phyloP scores from a whole-genome alignment of 30 jellyfish, hydroid and myxozoan genomes.

The Aurelia aurita region DNA sequence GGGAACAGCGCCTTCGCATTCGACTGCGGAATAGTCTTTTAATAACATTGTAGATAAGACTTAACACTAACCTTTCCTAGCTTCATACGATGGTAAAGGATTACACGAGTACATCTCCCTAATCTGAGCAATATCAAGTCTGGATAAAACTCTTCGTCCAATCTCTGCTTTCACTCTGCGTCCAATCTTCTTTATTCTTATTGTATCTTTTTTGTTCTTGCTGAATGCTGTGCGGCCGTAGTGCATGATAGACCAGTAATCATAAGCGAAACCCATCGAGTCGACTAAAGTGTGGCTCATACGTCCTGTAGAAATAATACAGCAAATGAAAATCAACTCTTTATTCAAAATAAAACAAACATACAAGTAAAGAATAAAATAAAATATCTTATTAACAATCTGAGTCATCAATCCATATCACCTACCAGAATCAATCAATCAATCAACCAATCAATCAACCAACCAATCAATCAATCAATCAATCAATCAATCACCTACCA shows the following conservation, averaged over 20 bases:
- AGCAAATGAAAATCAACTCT: background rate
- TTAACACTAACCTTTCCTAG: constrained; percentile 45
- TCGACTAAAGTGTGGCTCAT: constrained; percentile 57
- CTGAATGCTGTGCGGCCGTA: constrained; percentile 89
- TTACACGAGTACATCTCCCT: constrained; percentile 96
- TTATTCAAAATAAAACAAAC: too few relatives aligned
- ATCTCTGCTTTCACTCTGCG: constrained; percentile 71
- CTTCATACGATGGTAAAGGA: constrained; percentile 66
- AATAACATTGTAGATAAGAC: background rate
- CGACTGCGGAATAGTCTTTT: too few relatives aligned
- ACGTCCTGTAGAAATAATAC: constrained; percentile 53
- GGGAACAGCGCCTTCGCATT: too few relatives aligned
- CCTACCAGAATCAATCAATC: too few relatives aligned
- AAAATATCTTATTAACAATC: too few relatives aligned
- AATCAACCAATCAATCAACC: too few relatives aligned
- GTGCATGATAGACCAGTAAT: constrained; percentile 95
- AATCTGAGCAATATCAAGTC: constrained; percentile 91
- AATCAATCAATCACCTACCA: too few relatives aligned
- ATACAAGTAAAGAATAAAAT: too few relatives aligned
- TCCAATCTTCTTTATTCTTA: constrained; percentile 68
- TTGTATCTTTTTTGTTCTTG: constrained; percentile 79
- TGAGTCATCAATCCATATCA: too few relatives aligned
- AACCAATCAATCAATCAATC: too few relatives aligned
- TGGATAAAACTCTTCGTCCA: constrained; percentile 84
- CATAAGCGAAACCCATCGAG: constrained; percentile 95